These are phyloP conservation scores for Fukomys damarensis DNA, from an alignment of 2,113 vertebrate genomes.

Conservation along the genomic window DNA sequence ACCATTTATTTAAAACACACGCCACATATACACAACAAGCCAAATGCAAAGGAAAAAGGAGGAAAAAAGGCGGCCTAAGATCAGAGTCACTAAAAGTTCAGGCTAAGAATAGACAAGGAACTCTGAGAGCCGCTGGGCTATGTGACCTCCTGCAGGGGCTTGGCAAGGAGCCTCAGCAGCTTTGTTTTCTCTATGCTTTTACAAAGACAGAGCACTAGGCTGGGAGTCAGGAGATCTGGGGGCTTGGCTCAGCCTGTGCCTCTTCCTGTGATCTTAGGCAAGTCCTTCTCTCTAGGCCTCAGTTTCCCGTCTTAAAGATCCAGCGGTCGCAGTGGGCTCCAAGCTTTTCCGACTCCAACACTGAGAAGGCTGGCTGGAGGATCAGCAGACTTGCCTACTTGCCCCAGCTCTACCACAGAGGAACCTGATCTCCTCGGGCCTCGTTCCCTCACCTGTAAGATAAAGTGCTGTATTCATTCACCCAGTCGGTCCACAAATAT, in stretches of 20 bases:
- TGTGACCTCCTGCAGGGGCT: constrained; percentile 85
- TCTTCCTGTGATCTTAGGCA: background rate
- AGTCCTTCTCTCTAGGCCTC: background rate
- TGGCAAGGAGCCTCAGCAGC: constrained; percentile 77
- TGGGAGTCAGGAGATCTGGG: background rate
- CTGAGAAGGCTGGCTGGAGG: background rate
- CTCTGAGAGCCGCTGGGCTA: constrained; percentile 84
- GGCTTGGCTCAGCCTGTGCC: background rate
- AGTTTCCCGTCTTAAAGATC: constrained; percentile 9
- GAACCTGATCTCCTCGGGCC: background rate
- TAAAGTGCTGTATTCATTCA: background rate
- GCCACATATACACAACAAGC: constrained; percentile 66
- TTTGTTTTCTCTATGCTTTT: constrained; percentile 74
- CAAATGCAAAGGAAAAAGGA: constrained; percentile 35
- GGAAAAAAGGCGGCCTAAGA: constrained; percentile 28
- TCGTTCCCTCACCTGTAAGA: background rate
- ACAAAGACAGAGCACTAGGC: constrained; percentile 14
- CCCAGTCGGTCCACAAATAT: background rate
- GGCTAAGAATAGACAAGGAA: constrained; percentile 87
- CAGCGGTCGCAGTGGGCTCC: background rate
- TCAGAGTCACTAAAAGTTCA: constrained; percentile 87
- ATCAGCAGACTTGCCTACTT: background rate
- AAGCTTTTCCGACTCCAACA: background rate
- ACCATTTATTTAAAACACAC: constrained; percentile 82
- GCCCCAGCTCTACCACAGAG: background rate